phyloP scores from a whole-genome alignment of 2,113 vertebrate genomes.

The Hepsetus odoe region DNA sequence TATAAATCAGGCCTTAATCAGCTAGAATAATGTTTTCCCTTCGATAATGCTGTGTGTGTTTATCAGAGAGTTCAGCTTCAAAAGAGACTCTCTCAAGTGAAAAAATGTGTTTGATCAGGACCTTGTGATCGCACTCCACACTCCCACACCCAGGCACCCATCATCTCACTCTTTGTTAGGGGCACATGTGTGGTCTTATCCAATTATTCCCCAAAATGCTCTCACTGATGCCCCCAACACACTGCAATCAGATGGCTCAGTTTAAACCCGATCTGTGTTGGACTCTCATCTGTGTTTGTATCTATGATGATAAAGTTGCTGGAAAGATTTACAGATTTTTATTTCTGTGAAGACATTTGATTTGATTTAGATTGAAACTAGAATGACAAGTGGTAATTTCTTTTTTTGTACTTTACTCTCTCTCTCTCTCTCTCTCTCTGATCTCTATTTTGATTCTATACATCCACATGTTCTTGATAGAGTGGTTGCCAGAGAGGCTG shows the following conservation, averaged over 20 bases:
- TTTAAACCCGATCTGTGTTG: constrained; percentile 30
- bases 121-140: constrained; percentile 31
- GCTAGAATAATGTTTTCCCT: constrained; percentile 55
- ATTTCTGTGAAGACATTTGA: constrained; percentile 27
- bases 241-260: constrained; percentile 41
- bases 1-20: constrained; percentile 60
- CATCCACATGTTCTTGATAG: background rate
- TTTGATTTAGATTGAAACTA: constrained; percentile 47
- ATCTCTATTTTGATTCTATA: background rate
- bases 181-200: constrained; percentile 11
- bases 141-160: constrained; percentile 9
- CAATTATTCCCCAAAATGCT: constrained; percentile 25
- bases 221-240: constrained; percentile 11
- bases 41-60: constrained; percentile 50
- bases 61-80: constrained; percentile 52
- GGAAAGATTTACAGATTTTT: constrained; percentile 32
- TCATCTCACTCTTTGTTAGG: background rate
- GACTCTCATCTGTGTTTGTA: constrained; percentile 51
- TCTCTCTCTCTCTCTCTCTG: background rate
- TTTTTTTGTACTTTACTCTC: background rate
- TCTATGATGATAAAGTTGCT: constrained; percentile 31
- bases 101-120: constrained; percentile 61
- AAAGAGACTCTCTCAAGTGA: constrained; percentile 42
- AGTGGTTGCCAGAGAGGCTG: background rate
- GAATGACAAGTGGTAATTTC: constrained; percentile 36